Percentiles rank a stretch among this genome's conserved stretches.
phyloP scores from a whole-genome alignment of 2,888 invertebrate species.

The Kryphioiulus occultus region DNA sequence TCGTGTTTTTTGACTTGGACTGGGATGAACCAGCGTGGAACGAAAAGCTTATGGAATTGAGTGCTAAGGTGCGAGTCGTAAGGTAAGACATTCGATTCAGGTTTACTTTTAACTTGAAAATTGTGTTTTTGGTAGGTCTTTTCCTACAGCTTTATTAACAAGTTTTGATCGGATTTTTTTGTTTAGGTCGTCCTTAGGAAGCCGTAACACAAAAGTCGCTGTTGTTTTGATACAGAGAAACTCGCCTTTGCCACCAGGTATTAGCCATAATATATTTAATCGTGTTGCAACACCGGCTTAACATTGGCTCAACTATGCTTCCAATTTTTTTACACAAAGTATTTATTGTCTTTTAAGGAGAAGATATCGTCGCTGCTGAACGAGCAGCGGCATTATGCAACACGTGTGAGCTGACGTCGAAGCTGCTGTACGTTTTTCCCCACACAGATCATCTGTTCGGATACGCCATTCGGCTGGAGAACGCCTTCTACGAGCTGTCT shows the following conservation, averaged over 20 bases:
- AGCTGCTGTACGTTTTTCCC: conserved; percentile 90
- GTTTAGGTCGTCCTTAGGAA: conserved; percentile 73
- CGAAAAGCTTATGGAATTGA: conserved; percentile 93
- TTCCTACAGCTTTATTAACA: no score
- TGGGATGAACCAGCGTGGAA: conserved; percentile 96
- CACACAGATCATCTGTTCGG: conserved; percentile 81
- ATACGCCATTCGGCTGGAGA: conserved; percentile 79
- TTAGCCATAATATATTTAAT: no score
- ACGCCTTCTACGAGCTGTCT: conserved; percentile 91
- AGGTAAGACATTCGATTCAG: conserved; percentile 60
- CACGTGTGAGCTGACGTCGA: conserved; percentile 89
- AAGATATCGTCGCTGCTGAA: conserved; percentile 87
- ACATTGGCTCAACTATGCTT: no score
- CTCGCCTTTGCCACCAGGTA: conserved; percentile 69
- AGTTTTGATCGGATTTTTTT: conserved; percentile 47
- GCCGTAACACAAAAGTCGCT: conserved; percentile 70
- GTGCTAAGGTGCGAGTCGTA: conserved; percentile 79
- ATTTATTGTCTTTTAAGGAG: conserved; percentile 69
- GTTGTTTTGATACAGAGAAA: conserved; percentile 88
- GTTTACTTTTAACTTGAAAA: no score
- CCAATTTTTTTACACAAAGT: no score
- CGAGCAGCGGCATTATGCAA: conserved; percentile 88
- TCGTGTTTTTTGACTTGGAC: conserved; percentile 95
- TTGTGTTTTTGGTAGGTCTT: no score
- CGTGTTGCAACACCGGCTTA: no score